phyloP scores from a whole-genome alignment of 2,797 vertebrate species.

The Distichodus sexfasciatus region DNA sequence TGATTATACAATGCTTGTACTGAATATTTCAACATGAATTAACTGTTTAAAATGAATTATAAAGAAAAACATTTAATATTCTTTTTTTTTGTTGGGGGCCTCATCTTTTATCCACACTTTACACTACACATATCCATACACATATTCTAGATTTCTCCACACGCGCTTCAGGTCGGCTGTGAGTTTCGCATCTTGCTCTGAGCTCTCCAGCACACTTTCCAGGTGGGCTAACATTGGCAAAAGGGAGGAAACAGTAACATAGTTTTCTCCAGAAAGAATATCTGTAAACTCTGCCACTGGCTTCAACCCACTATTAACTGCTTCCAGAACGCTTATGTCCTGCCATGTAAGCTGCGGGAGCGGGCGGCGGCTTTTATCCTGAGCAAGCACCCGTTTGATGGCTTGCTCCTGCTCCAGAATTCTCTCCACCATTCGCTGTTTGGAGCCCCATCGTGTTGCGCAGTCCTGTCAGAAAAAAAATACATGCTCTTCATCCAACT shows the following conservation, averaged over 20 bases:
- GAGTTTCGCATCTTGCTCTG: not conserved
- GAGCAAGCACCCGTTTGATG: constrained; percentile 11
- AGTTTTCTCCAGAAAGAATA: constrained; percentile 16
- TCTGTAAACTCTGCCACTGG: constrained; percentile 12
- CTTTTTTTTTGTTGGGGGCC: too few relatives aligned
- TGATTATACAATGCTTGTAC: too few relatives aligned
- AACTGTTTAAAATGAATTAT: too few relatives aligned
- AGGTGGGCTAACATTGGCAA: constrained; percentile 4
- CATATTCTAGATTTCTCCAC: too few relatives aligned
- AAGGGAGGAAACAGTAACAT: constrained; percentile 10
- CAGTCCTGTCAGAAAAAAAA: constrained; percentile 13
- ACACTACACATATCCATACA: too few relatives aligned
- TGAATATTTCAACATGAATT: too few relatives aligned
- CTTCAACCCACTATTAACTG: constrained; percentile 4
- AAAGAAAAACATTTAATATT: too few relatives aligned
- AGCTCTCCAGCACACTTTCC: constrained; percentile 2
- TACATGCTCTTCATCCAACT: too few relatives aligned
- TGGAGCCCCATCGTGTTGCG: constrained; percentile 18
- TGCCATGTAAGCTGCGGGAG: constrained; percentile 15
- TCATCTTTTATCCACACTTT: too few relatives aligned
- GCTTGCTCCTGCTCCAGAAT: constrained; percentile 22
- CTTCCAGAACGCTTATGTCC: constrained; percentile 10
- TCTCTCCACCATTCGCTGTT: constrained; percentile 25
- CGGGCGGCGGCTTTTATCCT: constrained; percentile 13
- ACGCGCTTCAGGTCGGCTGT: constrained; percentile 8